phyloP scores from a whole-genome alignment of 2,113 vertebrate genomes.

The Corapipo altera region DNA sequence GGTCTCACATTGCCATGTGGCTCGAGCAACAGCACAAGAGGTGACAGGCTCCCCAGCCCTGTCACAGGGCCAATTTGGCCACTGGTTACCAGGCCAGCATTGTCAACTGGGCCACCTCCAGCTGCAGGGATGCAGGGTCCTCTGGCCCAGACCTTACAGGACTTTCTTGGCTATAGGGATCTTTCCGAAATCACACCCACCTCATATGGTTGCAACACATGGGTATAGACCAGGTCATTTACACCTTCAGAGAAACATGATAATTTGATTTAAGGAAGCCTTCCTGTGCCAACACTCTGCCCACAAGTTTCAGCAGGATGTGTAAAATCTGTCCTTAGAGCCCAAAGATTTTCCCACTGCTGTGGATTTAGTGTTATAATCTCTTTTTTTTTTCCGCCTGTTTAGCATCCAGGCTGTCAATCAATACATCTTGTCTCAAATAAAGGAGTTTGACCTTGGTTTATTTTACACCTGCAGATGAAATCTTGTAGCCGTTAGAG shows the following conservation, averaged over 20 bases:
- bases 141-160: background rate
- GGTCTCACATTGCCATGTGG: background rate
- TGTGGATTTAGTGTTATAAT: background rate
- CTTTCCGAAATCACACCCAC: background rate
- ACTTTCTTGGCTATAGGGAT: background rate
- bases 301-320: background rate
- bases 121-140: background rate
- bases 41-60: background rate
- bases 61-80: rapidly evolving
- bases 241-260: background rate
- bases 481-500: background rate
- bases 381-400: background rate
- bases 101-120: background rate
- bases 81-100: background rate
- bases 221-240: background rate
- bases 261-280: background rate
- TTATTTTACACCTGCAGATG: background rate
- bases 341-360: background rate
- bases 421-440: background rate
- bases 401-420: background rate
- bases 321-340: background rate
- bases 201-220: background rate
- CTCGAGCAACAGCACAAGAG: rapidly evolving
- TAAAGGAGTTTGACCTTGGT: background rate
- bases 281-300: background rate